Percentiles rank a stretch among this genome's conserved stretches.
Conservation (phyloP, 2,888 invertebrate genomes). For the Merodon equestris region DNA sequence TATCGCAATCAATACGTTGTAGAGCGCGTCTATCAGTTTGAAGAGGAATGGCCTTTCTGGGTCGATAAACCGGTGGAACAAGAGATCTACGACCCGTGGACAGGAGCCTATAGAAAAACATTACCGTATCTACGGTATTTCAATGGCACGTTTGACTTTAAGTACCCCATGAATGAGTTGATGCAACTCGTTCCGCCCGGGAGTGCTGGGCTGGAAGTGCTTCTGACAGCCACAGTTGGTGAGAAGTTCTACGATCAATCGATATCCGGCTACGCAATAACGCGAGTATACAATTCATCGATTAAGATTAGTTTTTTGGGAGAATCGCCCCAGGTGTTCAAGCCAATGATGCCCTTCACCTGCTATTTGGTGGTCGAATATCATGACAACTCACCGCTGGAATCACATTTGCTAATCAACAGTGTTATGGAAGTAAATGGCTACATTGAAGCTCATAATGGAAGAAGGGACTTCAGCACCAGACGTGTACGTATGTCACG, state of each 20-base stretch:
- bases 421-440: slow-evolving; percentile 85
- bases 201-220: slow-evolving; percentile 86
- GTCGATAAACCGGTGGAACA: slow-evolving; percentile 83
- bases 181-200: slow-evolving; percentile 81
- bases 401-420: slow-evolving; percentile 82
- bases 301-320: slow-evolving; percentile 91
- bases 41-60: slow-evolving; percentile 91
- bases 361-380: slow-evolving; percentile 93
- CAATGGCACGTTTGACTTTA: slow-evolving; percentile 92
- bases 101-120: slow-evolving; percentile 80
- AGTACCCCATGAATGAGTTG: slow-evolving; percentile 89
- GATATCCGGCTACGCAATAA: slow-evolving; percentile 91
- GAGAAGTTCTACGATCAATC: slow-evolving; percentile 90
- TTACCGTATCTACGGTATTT: slow-evolving; percentile 89
- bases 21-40: slow-evolving; percentile 88
- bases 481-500: slow-evolving; percentile 83
- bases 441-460: slow-evolving; percentile 82
- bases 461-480: slow-evolving; percentile 83
- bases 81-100: slow-evolving; percentile 75
- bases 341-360: slow-evolving; percentile 95
- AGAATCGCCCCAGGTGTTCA: slow-evolving; percentile 95
- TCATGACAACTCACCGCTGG: slow-evolving; percentile 92
- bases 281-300: slow-evolving; percentile 92
- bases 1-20: slow-evolving; percentile 81
- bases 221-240: slow-evolving; percentile 91